These are phyloP conservation scores for Platysternon megacephalum DNA, from an alignment of 2,113 vertebrate species.

Conservation along the genomic window DNA sequence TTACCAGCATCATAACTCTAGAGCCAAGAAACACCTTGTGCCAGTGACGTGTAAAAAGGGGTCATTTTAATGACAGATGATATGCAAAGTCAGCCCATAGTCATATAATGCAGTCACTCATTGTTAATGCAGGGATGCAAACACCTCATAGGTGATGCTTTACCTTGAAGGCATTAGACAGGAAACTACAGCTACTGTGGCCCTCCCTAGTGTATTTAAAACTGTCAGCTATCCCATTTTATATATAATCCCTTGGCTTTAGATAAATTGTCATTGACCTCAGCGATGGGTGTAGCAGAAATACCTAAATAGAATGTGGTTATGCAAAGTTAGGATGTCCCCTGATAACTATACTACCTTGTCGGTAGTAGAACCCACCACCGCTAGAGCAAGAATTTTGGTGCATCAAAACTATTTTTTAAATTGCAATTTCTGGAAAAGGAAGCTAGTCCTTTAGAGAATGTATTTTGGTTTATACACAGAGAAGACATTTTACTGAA, in stretches of 20 bases:
- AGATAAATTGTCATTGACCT: background rate
- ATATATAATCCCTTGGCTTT: background rate
- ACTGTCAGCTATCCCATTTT: background rate
- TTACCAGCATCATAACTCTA: background rate
- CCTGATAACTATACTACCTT: background rate
- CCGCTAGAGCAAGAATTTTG: background rate
- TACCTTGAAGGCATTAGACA: background rate
- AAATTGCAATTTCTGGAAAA: background rate
- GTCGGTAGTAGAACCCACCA: background rate
- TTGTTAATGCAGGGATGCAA: background rate
- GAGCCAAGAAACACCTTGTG: background rate
- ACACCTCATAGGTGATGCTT: background rate
- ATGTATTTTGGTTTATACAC: background rate
- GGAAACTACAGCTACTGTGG: background rate
- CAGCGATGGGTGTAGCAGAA: background rate
- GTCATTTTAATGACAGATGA: too few relatives aligned
- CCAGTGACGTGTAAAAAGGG: background rate
- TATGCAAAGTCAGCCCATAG: background rate
- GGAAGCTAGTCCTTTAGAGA: background rate
- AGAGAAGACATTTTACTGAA: background rate
- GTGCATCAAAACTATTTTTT: background rate
- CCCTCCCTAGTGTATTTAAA: background rate
- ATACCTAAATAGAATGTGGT: background rate
- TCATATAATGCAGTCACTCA: background rate
- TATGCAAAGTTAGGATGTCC: background rate